Conservation (phyloP, 2,797 vertebrate genomes). For the Pseudopleuronectes americanus region DNA sequence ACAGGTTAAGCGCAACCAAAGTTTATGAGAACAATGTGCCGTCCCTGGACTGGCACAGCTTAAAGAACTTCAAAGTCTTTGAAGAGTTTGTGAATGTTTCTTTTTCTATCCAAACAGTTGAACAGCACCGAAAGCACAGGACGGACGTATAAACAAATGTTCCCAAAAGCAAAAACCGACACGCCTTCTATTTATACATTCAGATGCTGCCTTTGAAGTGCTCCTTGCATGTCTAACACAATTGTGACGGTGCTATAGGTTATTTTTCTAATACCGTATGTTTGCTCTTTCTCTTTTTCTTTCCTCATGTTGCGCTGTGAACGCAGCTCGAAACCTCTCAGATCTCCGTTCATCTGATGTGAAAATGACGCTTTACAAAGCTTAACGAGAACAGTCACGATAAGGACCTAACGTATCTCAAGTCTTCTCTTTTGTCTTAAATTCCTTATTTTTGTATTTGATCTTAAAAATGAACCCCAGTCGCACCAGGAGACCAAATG, state of each 20-base stretch:
- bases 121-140: slow-evolving; percentile 62
- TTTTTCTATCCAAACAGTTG: slow-evolving; percentile 69
- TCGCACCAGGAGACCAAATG: slow-evolving; percentile 70
- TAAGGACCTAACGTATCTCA: slow-evolving; percentile 28
- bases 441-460: slow-evolving; percentile 64
- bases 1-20: slow-evolving; percentile 74
- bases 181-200: slow-evolving; percentile 64
- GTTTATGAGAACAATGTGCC: slow-evolving; percentile 77
- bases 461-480: slow-evolving; percentile 47
- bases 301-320: slow-evolving; percentile 55
- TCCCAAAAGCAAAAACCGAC: slow-evolving; percentile 24
- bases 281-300: slow-evolving; percentile 48
- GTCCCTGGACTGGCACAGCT: slow-evolving; percentile 71
- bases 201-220: slow-evolving; percentile 71
- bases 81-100: slow-evolving; percentile 64
- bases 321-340: slow-evolving; percentile 39
- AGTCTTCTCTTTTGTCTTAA: slow-evolving; percentile 63
- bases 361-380: slow-evolving; percentile 30
- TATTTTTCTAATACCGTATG: slow-evolving; percentile 35
- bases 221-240: slow-evolving; percentile 68
- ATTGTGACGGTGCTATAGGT: slow-evolving; percentile 67
- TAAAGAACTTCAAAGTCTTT: slow-evolving; percentile 73
- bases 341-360: slow-evolving; percentile 25
- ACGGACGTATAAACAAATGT: slow-evolving; percentile 68
- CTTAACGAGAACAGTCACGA: no score